Evolutionary conservation across 2,888 invertebrate genomes (phyloP).

Genomic region (Amblyteles armatorius): DNA sequence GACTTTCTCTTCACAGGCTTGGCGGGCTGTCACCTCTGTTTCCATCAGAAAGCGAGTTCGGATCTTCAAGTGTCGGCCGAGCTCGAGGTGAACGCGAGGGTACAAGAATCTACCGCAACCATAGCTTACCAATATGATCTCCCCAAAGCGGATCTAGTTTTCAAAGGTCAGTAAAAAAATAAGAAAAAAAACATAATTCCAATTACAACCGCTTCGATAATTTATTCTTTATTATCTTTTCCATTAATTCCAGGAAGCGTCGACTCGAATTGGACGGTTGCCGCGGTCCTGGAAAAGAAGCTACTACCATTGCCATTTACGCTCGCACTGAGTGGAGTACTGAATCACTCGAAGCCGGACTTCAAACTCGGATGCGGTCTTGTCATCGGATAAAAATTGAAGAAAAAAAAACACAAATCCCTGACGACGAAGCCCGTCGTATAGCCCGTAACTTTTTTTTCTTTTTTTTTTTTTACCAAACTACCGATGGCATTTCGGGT

Average conservation of each 20-base stretch:
- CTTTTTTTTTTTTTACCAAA: slow-evolving; percentile 54
- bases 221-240: background rate
- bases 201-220: slow-evolving; percentile 11
- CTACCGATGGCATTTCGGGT: slow-evolving; percentile 43
- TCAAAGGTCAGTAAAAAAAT: slow-evolving; percentile 90
- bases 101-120: slow-evolving; percentile 96
- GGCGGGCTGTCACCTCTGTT: slow-evolving; percentile 94
- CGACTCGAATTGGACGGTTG: slow-evolving; percentile 97
- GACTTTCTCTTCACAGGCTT: slow-evolving; percentile 85
- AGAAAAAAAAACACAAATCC: slow-evolving; percentile 24
- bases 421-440: slow-evolving; percentile 41
- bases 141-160: slow-evolving; percentile 96
- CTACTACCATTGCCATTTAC: slow-evolving; percentile 97
- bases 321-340: slow-evolving; percentile 95
- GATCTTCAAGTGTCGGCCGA: slow-evolving; percentile 97
- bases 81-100: slow-evolving; percentile 95
- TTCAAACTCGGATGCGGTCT: slow-evolving; percentile 98
- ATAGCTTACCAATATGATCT: slow-evolving; percentile 98
- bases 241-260: slow-evolving; percentile 90
- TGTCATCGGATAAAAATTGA: slow-evolving; percentile 91
- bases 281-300: slow-evolving; percentile 97
- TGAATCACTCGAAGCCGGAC: slow-evolving; percentile 96
- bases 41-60: slow-evolving; percentile 97
- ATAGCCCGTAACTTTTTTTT: slow-evolving; percentile 58
- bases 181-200: slow-evolving; percentile 3